Base-by-base conservation (phyloP, 2,797 vertebrate genomes). In the Nyctibius grandis region DNA sequence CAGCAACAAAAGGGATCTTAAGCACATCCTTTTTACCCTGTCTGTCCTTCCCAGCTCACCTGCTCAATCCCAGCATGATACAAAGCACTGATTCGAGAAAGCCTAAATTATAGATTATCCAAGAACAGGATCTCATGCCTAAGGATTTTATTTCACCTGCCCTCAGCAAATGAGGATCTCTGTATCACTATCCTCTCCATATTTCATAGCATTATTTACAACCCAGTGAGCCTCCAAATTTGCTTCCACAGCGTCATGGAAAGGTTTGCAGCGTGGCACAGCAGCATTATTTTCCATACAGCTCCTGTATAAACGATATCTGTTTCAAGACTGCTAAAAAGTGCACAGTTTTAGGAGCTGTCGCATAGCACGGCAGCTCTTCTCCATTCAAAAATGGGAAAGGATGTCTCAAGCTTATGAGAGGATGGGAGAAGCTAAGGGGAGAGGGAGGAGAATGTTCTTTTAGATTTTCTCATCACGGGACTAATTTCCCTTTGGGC, bases 271-370 rank as follows among this genome's bases (percentile, higher is more conserved):
- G 51, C 45, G 12, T 3, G 8, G 40, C 45, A 59, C 16, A 19
- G 60, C 2, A 44, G 54, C n/a, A 38, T 74, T 53, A 48, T 77
- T 92, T 95, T 53, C 91, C 79, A 47, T 21, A 26, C 15, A 88
- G 69, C 64, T 76, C 59, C 76, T 80, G 81, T 40, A 93, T 78
- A 92, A 96, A 94, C 89, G 57, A 23, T 22, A 72, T 64, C 88
- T 96, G 85, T 84, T 91, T 94, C 68, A 63, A 79, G 69, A 47
- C 59, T 93, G 61, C 54, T 68, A 40, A 82, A 26, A 93, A 88
- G 65, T 40, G 23, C 87, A 79, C 73, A 11, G 78, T 93, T 91
- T 95, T 78, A 86, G 76, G 68, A 96, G 88, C 91, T 92, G 90
- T 65, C 93, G 81, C 91, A 84, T 82, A 60, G 83, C 83, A 57